phyloP scores from a whole-genome alignment of 2,888 invertebrate genomes.

The Spodoptera exigua region DNA sequence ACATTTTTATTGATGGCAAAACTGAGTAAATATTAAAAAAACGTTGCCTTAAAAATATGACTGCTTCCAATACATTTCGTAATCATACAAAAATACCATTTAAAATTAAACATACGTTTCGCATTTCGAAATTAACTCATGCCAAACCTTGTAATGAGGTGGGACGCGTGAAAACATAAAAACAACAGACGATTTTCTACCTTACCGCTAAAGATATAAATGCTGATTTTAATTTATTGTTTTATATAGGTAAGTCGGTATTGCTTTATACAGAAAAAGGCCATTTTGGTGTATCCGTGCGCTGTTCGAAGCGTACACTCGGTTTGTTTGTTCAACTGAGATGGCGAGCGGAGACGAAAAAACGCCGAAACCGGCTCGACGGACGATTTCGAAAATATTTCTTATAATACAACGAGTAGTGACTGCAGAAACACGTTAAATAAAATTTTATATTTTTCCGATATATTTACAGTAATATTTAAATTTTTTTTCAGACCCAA shows the following conservation, averaged over 20 bases:
- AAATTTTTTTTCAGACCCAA: too few relatives aligned
- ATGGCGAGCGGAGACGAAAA: constrained; percentile 77
- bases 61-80: constrained; percentile 31
- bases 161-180: constrained; percentile 14
- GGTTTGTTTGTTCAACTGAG: constrained; percentile 85
- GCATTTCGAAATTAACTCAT: constrained; percentile 53
- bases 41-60: constrained; percentile 3
- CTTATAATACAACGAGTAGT: constrained; percentile 75
- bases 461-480: too few relatives aligned
- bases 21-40: neutral
- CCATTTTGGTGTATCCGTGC: constrained; percentile 73
- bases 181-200: constrained; percentile 29
- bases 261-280: constrained; percentile 57
- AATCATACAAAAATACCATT: constrained; percentile 52
- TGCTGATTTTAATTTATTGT: constrained; percentile 37
- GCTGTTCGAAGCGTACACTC: constrained; percentile 84
- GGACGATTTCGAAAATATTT: constrained; percentile 86
- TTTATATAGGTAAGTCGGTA: constrained; percentile 49
- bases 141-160: constrained; percentile 43
- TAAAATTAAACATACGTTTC: constrained; percentile 41
- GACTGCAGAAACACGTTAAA: constrained; percentile 57
- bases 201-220: constrained; percentile 9
- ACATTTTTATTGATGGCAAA: neutral
- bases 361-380: constrained; percentile 81
- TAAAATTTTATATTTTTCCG: too few relatives aligned